These are phyloP conservation scores for Harpegnathos saltator DNA, from an alignment of 1,140 invertebrate genomes.

Conservation along the genomic window DNA sequence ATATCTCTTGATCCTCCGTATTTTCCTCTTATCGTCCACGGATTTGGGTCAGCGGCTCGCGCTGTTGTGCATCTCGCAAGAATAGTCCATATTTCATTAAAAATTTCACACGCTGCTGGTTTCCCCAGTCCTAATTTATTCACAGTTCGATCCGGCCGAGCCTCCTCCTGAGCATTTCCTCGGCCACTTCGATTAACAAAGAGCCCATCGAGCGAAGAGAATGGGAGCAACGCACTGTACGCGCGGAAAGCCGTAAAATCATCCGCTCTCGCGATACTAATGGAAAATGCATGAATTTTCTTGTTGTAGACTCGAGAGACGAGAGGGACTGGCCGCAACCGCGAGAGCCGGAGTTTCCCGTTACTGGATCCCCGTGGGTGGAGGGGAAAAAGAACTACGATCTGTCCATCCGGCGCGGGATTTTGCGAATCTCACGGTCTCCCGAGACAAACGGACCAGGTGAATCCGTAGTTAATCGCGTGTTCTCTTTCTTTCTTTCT, in stretches of 20 bases:
- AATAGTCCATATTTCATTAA: no score
- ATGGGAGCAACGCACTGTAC: constrained; percentile 35
- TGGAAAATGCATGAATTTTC: constrained; percentile 74
- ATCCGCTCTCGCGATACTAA: constrained; percentile 43
- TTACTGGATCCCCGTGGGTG: constrained; percentile 41
- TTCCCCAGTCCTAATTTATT: constrained; percentile 22
- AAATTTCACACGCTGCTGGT: no score
- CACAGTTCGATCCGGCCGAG: neutral
- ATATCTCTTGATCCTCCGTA: no score
- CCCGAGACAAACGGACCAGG: constrained; percentile 29
- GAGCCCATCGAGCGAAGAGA: constrained; percentile 20
- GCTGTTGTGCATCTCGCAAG: no score
- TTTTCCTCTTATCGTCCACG: no score
- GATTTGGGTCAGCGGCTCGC: no score
- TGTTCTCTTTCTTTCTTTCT: neutral
- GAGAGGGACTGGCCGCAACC: constrained; percentile 20
- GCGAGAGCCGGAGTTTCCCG: constrained; percentile 54
- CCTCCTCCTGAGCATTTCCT: neutral
- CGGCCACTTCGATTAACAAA: constrained; percentile 33
- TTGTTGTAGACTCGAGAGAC: constrained; percentile 66
- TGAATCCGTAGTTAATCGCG: neutral
- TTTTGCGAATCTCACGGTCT: constrained; percentile 34
- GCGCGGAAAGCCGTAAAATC: constrained; percentile 45
- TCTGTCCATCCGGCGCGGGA: neutral
- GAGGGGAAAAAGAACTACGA: neutral